Evolutionary conservation across 1,140 invertebrate genomes (phyloP).

Genomic region (Pissodes strobi): DNA sequence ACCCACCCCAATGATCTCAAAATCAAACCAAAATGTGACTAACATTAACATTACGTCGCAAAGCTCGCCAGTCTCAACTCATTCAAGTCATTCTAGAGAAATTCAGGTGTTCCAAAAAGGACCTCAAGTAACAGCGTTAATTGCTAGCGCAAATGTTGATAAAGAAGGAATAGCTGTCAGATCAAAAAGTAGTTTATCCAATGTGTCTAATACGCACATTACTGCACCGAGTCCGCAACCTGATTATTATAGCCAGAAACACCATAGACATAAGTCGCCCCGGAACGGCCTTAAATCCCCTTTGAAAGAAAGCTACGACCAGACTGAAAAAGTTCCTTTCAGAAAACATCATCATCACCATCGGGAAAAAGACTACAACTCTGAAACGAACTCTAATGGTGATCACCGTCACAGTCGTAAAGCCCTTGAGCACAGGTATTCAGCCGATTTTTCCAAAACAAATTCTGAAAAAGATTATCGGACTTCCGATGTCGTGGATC

Average conservation of each 20-base stretch:
- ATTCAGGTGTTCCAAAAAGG: slow-evolving; percentile 69
- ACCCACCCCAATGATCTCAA: slow-evolving; percentile 50
- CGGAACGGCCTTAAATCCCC: slow-evolving; percentile 57
- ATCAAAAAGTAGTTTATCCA: slow-evolving; percentile 61
- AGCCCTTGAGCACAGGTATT: slow-evolving; percentile 38
- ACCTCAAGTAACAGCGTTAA: slow-evolving; percentile 61
- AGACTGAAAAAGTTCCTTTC: slow-evolving; percentile 47
- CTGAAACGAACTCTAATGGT: slow-evolving; percentile 62
- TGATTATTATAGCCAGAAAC: slow-evolving; percentile 43
- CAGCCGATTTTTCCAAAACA: slow-evolving; percentile 36
- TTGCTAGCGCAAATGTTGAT: slow-evolving; percentile 62
- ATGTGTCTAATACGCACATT: slow-evolving; percentile 59
- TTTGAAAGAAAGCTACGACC: slow-evolving; percentile 51
- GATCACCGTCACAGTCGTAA: slow-evolving; percentile 39
- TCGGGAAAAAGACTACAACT: slow-evolving; percentile 59
- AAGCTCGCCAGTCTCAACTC: slow-evolving; percentile 48
- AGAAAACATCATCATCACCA: no score
- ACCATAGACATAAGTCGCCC: slow-evolving; percentile 45
- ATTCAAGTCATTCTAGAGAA: slow-evolving; percentile 45
- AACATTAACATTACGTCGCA: slow-evolving; percentile 62
- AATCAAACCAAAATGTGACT: slow-evolving; percentile 62
- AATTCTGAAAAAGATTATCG: slow-evolving; percentile 40
- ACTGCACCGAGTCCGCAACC: slow-evolving; percentile 46
- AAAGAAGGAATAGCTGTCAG: slow-evolving; percentile 57
- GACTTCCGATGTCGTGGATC: slow-evolving; percentile 46